Evolutionary conservation across 1,140 invertebrate species (phyloP), one percentile per base, ranked within the genome.

Genomic region (Eulimnadia texana): DNA sequence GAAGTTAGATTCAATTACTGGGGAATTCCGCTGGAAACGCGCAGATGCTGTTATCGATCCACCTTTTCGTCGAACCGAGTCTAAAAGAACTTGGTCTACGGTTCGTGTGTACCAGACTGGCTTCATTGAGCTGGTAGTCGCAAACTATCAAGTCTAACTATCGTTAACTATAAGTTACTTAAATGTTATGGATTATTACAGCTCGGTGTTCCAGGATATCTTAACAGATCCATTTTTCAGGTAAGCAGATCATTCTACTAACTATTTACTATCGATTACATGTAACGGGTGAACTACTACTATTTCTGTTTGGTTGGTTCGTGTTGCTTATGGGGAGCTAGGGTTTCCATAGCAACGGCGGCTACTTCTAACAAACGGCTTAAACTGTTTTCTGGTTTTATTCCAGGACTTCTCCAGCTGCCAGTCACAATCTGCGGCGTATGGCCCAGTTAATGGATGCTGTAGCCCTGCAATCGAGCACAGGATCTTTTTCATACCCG

Each of bases 191-290:
- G 60, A 50, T 54, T 33, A 53, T 27, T 61, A 53, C 33, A 61
- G 27, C 29, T 61, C 60, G 3, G 33, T 61, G 24, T 52, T 61
- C 42, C 60, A 61, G n/a, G 60, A 61, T 3, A 53, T 61, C 53
- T 33, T 61, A 33, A 25, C 22, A 25, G 60, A 61, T 47, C 53
- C 60, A 24, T 61, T 61, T 29, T 61, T 61, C 60, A 61, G 51
- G 60, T 54, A 33, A 42, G 51, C 16, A 13, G 3, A 58, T 27
- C 55, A n/a, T 13, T 58, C 22, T 29, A 42, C n/a, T n/a, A n/a
- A n/a, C n/a, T n/a, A n/a, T 54, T 10, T 2, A 52, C 25, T 52
- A 24, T 3, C 3, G 10, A 54, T 25, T 3, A 1, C 28, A 54
- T 23, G 52, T 54, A 27, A 54, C 24, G 52, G 52, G 16, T 23